phyloP scores from a whole-genome alignment of 2,113 vertebrate species.

The Ceratotherium simum region DNA sequence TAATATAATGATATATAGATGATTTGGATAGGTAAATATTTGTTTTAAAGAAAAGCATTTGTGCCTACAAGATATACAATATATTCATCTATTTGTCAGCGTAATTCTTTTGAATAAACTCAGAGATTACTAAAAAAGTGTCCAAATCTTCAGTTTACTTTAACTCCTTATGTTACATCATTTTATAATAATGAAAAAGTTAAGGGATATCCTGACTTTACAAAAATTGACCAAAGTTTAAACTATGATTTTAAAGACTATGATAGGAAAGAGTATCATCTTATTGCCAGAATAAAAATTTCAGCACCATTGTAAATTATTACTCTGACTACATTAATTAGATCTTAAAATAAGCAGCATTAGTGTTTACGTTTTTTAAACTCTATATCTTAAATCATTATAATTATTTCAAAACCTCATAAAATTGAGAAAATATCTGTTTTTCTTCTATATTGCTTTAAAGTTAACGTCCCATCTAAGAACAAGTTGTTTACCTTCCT shows the following conservation, averaged over 20 bases:
- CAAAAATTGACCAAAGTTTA: neutral
- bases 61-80: neutral
- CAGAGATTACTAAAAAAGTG: neutral
- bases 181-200: neutral
- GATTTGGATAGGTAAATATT: neutral
- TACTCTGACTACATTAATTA: neutral
- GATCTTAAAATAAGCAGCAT: neutral
- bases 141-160: neutral
- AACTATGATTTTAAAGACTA: neutral
- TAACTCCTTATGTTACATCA: neutral
- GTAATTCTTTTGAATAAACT: neutral
- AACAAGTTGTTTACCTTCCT: neutral
- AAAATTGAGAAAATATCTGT: neutral
- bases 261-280: neutral
- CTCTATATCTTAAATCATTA: too few species aligned
- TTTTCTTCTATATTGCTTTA: neutral
- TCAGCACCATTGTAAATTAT: neutral
- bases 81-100: neutral
- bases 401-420: neutral
- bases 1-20: neutral
- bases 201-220: neutral
- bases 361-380: neutral
- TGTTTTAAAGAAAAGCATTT: neutral
- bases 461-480: neutral
- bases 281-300: neutral